phyloP scores from a whole-genome alignment of 2,888 invertebrate species.

The Carterocephalus palaemon region DNA sequence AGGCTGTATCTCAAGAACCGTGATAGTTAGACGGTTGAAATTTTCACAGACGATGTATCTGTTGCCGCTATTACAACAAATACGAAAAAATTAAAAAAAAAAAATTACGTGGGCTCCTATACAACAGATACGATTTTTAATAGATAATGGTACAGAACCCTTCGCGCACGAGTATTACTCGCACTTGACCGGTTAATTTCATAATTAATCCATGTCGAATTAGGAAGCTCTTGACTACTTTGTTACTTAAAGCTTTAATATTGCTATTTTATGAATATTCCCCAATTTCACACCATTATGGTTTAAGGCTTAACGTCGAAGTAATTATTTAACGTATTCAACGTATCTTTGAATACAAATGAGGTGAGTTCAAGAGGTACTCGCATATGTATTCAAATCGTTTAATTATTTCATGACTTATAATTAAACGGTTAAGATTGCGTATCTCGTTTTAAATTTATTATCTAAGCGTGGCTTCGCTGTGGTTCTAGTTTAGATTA shows the following conservation, averaged over 20 bases:
- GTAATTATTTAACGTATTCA: conserved; percentile 14
- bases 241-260: conserved; percentile 1
- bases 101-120: too few relatives aligned
- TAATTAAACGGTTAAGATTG: conserved; percentile 15
- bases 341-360: conserved; percentile 18
- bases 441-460: conserved; percentile 19
- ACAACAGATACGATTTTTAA: too few relatives aligned
- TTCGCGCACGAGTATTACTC: too few relatives aligned
- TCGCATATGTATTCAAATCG: conserved; percentile 11
- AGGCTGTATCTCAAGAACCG: too few relatives aligned
- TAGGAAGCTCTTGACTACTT: conserved; percentile 10
- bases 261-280: conserved; percentile 10
- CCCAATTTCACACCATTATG: conserved; percentile 18
- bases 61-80: too few relatives aligned
- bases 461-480: conserved; percentile 4
- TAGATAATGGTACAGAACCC: too few relatives aligned
- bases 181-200: conserved; percentile 1
- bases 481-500: background rate
- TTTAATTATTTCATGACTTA: conserved; percentile 16
- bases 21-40: too few relatives aligned
- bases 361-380: conserved; percentile 13
- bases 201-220: background rate
- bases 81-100: too few relatives aligned
- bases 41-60: too few relatives aligned
- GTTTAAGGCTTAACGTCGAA: conserved; percentile 6